These are phyloP conservation scores for Ophraella communa DNA, from an alignment of 2,888 invertebrate species.

Conservation along the genomic window DNA sequence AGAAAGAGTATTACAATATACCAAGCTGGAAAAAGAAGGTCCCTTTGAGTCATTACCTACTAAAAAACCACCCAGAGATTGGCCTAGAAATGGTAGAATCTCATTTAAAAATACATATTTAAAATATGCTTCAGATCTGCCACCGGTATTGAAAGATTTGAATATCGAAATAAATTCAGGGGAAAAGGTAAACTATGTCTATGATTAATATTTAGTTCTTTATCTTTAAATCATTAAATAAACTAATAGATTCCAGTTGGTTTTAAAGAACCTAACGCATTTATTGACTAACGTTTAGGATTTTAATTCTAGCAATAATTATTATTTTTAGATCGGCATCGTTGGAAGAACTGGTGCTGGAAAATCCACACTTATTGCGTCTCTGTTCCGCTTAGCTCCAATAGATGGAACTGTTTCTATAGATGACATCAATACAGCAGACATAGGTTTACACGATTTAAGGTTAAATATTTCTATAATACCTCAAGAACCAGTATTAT, in stretches of 20 bases:
- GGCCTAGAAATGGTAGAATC: constrained; percentile 70
- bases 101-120: constrained; percentile 69
- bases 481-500: constrained; percentile 83
- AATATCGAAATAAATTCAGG: constrained; percentile 69
- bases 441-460: constrained; percentile 77
- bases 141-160: constrained; percentile 73
- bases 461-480: constrained; percentile 83
- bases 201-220: background rate
- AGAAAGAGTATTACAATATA: constrained; percentile 82
- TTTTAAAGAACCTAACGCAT: too few relatives aligned
- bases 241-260: too few relatives aligned
- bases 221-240: too few relatives aligned
- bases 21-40: constrained; percentile 74
- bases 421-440: constrained; percentile 73
- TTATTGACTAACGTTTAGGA: too few relatives aligned
- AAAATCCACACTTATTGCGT: constrained; percentile 81
- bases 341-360: constrained; percentile 90
- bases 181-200: constrained; percentile 75
- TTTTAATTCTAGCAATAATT: too few relatives aligned
- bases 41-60: constrained; percentile 63
- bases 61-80: constrained; percentile 63
- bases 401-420: constrained; percentile 78
- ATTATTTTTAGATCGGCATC: constrained; percentile 73
- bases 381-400: constrained; percentile 81
- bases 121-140: constrained; percentile 68